A percentile compares a stretch with the other conserved stretches of the same genome.
Conservation (phyloP, 2,888 invertebrate genomes). For the Papilio demoleus region DNA sequence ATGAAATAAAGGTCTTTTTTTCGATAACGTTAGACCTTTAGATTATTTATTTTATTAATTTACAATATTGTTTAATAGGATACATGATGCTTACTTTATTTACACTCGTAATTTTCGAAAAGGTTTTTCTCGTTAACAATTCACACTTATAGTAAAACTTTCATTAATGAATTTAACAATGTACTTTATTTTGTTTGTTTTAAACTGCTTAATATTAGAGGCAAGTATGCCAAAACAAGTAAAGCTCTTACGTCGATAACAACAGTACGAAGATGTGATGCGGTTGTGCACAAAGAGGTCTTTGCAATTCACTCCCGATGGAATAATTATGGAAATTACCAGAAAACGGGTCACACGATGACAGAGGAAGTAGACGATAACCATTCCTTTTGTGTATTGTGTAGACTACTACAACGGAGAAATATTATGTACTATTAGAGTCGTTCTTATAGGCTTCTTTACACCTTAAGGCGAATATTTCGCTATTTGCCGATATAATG, state of each 20-base stretch:
- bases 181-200: not conserved
- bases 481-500: too few relatives aligned
- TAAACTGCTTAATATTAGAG: not conserved
- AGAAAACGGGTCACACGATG: conserved; percentile 25
- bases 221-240: too few relatives aligned
- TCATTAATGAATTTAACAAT: too few relatives aligned
- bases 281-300: conserved; percentile 14
- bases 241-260: not conserved
- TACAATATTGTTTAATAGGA: not conserved
- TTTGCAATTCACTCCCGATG: conserved; percentile 17
- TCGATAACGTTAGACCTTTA: not conserved
- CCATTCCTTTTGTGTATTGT: conserved; percentile 13
- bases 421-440: too few relatives aligned
- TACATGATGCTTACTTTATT: too few relatives aligned
- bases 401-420: too few relatives aligned
- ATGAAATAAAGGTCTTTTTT: conserved; percentile 6
- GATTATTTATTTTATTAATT: not conserved
- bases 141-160: too few relatives aligned
- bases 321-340: conserved; percentile 27
- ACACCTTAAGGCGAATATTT: too few relatives aligned
- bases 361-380: conserved; percentile 15
- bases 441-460: too few relatives aligned
- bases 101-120: not conserved
- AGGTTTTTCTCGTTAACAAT: not conserved
- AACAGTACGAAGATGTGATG: conserved; percentile 1